Evolutionary conservation across 2,888 invertebrate species (phyloP).

Genomic region (Pheosia tremula): DNA sequence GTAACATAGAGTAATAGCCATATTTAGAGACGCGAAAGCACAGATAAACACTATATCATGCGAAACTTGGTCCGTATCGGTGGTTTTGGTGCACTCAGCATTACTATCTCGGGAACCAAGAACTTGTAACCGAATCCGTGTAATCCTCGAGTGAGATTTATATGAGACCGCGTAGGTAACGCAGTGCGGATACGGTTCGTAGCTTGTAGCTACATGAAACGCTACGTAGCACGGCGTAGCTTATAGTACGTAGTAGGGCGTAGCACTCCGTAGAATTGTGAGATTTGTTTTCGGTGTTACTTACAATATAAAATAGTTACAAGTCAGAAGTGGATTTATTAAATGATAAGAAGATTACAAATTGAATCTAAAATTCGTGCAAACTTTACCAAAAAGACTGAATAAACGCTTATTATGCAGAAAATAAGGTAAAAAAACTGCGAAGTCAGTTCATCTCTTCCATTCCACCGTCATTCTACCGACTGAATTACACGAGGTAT

Average conservation of each 20-base stretch:
- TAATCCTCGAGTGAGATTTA: constrained; percentile 74
- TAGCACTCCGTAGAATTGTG: constrained; percentile 55
- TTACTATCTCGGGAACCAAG: constrained; percentile 66
- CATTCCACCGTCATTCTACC: constrained; percentile 38
- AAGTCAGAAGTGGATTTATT: too few species aligned
- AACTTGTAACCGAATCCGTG: constrained; percentile 69
- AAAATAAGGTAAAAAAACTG: constrained; percentile 6
- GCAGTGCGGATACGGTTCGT: constrained; percentile 65
- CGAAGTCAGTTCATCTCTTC: constrained; percentile 42
- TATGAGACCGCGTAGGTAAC: constrained; percentile 68
- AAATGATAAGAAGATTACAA: too few species aligned
- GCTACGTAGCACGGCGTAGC: constrained; percentile 30
- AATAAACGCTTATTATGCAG: background rate
- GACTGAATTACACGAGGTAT: constrained; percentile 42
- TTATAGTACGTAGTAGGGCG: constrained; percentile 17
- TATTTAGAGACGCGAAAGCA: constrained; percentile 41
- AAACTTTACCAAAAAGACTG: too few species aligned
- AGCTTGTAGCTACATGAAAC: constrained; percentile 48
- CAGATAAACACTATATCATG: constrained; percentile 50
- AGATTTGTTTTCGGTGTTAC: constrained; percentile 36
- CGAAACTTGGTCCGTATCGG: constrained; percentile 49
- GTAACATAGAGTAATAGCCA: constrained; percentile 14
- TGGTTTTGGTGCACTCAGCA: constrained; percentile 62
- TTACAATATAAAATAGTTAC: too few species aligned
- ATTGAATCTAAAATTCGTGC: too few species aligned